phyloP scores from a whole-genome alignment of 2,797 vertebrate genomes.

The Clamator glandarius region DNA sequence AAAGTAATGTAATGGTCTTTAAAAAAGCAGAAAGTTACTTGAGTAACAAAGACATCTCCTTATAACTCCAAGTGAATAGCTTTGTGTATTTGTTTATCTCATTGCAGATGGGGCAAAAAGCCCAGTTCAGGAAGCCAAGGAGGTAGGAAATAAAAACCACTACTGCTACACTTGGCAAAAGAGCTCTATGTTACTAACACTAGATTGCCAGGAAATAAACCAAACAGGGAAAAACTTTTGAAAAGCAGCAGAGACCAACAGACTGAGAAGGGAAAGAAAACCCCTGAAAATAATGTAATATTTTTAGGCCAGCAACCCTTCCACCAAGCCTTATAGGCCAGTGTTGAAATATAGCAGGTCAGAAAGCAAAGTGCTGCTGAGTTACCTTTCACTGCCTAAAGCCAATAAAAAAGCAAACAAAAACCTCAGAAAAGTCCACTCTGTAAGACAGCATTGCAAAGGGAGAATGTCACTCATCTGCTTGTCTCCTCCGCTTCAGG shows the following conservation, averaged over 20 bases:
- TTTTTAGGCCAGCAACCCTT: not conserved
- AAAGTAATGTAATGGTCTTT: slow-evolving; percentile 18
- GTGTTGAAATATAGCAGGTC: not conserved
- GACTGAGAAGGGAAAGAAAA: not conserved
- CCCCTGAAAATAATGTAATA: not conserved
- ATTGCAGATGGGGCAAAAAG: not conserved
- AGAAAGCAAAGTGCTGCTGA: not conserved
- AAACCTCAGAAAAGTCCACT: not conserved
- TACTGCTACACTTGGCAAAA: not conserved
- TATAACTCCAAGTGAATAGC: not conserved
- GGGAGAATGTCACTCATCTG: slow-evolving; percentile 6
- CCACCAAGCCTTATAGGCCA: not conserved
- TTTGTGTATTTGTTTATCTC: not conserved
- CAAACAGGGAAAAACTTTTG: not conserved
- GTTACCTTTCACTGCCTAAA: not conserved
- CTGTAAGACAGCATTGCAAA: not conserved
- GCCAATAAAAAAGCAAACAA: not conserved
- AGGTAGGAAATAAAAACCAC: not conserved
- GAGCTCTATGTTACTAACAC: not conserved
- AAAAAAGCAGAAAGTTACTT: slow-evolving; percentile 40
- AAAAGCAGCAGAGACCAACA: not conserved
- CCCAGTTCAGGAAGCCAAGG: not conserved
- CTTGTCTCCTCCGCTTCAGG: not conserved
- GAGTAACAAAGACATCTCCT: not conserved
- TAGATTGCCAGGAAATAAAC: not conserved